phyloP scores from a whole-genome alignment of 2,888 invertebrate species.

The Drosophila anomelani region DNA sequence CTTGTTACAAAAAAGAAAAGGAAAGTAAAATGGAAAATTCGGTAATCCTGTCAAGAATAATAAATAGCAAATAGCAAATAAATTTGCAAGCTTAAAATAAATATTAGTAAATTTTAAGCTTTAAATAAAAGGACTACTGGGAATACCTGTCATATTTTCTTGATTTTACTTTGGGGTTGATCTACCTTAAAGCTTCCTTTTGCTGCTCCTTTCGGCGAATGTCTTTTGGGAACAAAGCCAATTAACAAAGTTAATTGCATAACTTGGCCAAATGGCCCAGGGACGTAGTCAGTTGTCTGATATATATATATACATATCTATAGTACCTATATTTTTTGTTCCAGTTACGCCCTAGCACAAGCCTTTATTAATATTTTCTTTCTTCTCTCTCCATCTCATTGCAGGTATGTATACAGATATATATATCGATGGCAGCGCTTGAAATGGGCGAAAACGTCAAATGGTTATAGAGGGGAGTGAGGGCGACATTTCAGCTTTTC shows the following conservation, averaged over 20 bases:
- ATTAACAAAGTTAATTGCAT: slow-evolving; percentile 74
- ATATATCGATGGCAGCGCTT: slow-evolving; percentile 41
- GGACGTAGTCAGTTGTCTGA: slow-evolving; percentile 13
- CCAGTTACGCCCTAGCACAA: slow-evolving; percentile 24
- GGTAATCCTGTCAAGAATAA: neutral
- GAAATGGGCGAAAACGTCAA: slow-evolving; percentile 30
- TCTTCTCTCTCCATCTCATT: slow-evolving; percentile 41
- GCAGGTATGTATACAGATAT: slow-evolving; percentile 67
- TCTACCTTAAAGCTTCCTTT: neutral
- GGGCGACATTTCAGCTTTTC: slow-evolving; percentile 46
- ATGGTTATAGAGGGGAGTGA: slow-evolving; percentile 35
- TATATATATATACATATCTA: neutral
- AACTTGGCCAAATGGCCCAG: slow-evolving; percentile 41
- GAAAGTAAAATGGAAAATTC: neutral
- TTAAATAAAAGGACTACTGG: neutral
- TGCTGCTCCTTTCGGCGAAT: neutral
- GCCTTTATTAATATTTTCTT: slow-evolving; percentile 61
- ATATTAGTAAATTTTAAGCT: no score
- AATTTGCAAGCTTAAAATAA: no score
- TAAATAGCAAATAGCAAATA: neutral
- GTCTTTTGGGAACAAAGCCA: slow-evolving; percentile 58
- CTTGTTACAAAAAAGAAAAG: neutral
- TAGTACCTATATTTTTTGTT: neutral
- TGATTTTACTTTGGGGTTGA: neutral
- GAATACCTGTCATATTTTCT: neutral